Conservation (phyloP, 2,113 vertebrate genomes). For the Panthera uncia region DNA sequence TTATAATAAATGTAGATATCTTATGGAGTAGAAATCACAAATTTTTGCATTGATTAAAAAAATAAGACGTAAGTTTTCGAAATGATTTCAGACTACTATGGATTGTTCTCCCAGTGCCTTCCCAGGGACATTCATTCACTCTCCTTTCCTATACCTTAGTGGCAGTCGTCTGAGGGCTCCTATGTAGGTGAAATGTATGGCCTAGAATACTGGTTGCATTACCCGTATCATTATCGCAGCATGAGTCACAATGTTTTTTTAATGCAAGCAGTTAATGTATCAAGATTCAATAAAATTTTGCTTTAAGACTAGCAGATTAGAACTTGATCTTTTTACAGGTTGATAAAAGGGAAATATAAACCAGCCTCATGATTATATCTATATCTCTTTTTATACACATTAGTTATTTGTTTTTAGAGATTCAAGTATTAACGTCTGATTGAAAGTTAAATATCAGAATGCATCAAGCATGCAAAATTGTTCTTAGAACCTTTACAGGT, state of each 20-base stretch:
- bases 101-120: neutral
- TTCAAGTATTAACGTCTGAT: slow-evolving; percentile 71
- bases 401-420: slow-evolving; percentile 67
- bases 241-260: slow-evolving; percentile 42
- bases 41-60: neutral
- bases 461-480: slow-evolving; percentile 69
- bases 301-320: slow-evolving; percentile 49
- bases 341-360: slow-evolving; percentile 64
- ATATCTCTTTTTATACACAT: neutral
- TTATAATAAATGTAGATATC: neutral
- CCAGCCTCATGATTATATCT: slow-evolving; percentile 1
- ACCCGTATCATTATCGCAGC: slow-evolving; percentile 57
- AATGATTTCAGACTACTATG: neutral
- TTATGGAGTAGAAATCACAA: neutral
- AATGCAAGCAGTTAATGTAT: slow-evolving; percentile 74
- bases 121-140: neutral
- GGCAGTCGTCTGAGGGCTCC: neutral
- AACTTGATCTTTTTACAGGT: slow-evolving; percentile 63
- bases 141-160: neutral
- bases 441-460: slow-evolving; percentile 70
- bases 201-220: slow-evolving; percentile 56
- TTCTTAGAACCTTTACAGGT: slow-evolving; percentile 74
- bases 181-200: slow-evolving; percentile 36
- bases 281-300: slow-evolving; percentile 60
- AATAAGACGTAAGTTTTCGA: neutral